These are phyloP conservation scores for Andrena chrysosceles DNA, from an alignment of 2,888 invertebrate species.

Conservation along the genomic window DNA sequence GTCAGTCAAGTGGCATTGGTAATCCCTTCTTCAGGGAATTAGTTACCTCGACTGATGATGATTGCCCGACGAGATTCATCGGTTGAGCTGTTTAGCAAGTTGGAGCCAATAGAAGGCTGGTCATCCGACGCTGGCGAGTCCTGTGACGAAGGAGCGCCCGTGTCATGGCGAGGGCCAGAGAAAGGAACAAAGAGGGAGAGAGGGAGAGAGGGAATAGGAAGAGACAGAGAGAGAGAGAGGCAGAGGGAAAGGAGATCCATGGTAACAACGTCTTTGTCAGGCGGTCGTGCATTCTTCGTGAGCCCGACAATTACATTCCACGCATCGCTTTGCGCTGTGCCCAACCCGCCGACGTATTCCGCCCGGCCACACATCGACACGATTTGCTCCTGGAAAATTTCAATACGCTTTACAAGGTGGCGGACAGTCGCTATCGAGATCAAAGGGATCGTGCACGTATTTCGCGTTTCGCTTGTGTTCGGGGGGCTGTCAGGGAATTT, in stretches of 20 bases:
- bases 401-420: slow-evolving; percentile 76
- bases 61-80: slow-evolving; percentile 13
- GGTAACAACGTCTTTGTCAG: slow-evolving; percentile 74
- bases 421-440: slow-evolving; percentile 76
- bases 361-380: slow-evolving; percentile 61
- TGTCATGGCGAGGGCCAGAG: slow-evolving; percentile 32
- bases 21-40: too few species aligned
- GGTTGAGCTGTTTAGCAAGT: too few species aligned
- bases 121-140: slow-evolving; percentile 29
- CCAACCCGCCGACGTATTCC: slow-evolving; percentile 59
- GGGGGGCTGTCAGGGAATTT: slow-evolving; percentile 62
- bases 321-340: slow-evolving; percentile 74
- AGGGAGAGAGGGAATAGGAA: slow-evolving; percentile 6
- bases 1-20: too few species aligned
- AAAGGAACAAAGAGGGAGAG: slow-evolving; percentile 21
- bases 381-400: slow-evolving; percentile 75
- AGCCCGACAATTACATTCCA: slow-evolving; percentile 76
- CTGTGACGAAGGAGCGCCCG: slow-evolving; percentile 32
- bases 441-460: slow-evolving; percentile 75
- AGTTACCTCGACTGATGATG: slow-evolving; percentile 12
- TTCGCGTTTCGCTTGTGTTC: slow-evolving; percentile 64
- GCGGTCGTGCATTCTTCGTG: slow-evolving; percentile 71
- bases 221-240: slow-evolving; percentile 14
- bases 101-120: too few species aligned
- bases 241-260: slow-evolving; percentile 47